These are phyloP conservation scores for Mongoloraphidia duomilia DNA, from an alignment of 2,888 invertebrate species.

Conservation along the genomic window DNA sequence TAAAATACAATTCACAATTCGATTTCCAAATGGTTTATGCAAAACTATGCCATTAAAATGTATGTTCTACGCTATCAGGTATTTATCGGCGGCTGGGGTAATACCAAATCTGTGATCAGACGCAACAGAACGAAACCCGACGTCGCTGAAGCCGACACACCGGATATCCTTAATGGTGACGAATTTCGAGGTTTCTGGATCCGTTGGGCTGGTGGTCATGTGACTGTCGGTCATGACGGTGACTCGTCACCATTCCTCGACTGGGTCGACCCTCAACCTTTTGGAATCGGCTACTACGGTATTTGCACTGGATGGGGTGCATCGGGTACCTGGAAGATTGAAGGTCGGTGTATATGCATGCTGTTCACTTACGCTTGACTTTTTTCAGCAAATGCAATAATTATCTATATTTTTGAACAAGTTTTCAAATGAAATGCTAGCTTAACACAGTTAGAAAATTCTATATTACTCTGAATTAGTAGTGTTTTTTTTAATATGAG, in stretches of 20 bases:
- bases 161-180: slow-evolving; percentile 52
- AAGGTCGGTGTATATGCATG: slow-evolving; percentile 38
- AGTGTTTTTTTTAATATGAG: too few relatives aligned
- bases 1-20: too few relatives aligned
- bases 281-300: slow-evolving; percentile 59
- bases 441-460: too few relatives aligned
- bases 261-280: slow-evolving; percentile 54
- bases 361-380: background rate
- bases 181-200: slow-evolving; percentile 78
- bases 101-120: slow-evolving; percentile 69
- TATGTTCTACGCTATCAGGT: slow-evolving; percentile 31
- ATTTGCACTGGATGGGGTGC: slow-evolving; percentile 83
- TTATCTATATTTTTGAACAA: too few relatives aligned
- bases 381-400: too few relatives aligned
- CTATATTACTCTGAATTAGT: too few relatives aligned
- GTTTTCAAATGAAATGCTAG: too few relatives aligned
- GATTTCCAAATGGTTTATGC: too few relatives aligned
- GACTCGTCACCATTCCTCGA: slow-evolving; percentile 64
- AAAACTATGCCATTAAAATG: too few relatives aligned
- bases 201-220: slow-evolving; percentile 51
- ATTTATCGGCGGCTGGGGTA: slow-evolving; percentile 81
- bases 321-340: slow-evolving; percentile 64
- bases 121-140: slow-evolving; percentile 65
- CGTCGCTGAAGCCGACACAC: slow-evolving; percentile 53
- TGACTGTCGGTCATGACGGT: slow-evolving; percentile 27